Evolutionary conservation across 2,113 vertebrate species (phyloP), one percentile per base, ranked within the genome.

Genomic region (Xiphias gladius): DNA sequence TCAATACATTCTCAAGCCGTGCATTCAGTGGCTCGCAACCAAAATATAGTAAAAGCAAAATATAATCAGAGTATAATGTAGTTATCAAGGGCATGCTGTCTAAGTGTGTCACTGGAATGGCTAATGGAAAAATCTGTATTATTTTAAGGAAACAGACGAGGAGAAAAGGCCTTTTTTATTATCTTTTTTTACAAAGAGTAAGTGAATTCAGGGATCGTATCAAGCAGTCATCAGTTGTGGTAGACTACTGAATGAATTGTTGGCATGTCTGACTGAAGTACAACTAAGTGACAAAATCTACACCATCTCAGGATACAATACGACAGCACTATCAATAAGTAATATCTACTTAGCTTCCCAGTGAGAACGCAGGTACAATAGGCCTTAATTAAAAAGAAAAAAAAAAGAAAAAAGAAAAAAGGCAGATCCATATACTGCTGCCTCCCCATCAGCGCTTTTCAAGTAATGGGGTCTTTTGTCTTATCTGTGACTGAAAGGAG

Each of bases 381-480:
- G 78, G 19, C 12, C 24, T 71, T 41, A 65, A 80, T 69, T 62
- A 7, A n/a, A 32, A 35, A 39, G 8, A 11, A 19, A 37, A 35
- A 13, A 10, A 19, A 37, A 35, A 39, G 8, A 11, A 19, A 37
- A 35, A 13, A 10, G 14, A 37, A 68, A 76, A 63, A 52, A 72
- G 57, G 28, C 43, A 63, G 71, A 72, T 67, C 62, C 58, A 80
- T 66, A 76, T 65, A 7, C 75, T 76, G 76, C 76, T 59, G 82
- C 71, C 57, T 76, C 63, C 64, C 77, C 85, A 88, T 85, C 89
- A 84, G 72, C 35, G 68, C 78, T 77, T 84, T 71, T 81, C 75
- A 62, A 84, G 84, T 89, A 88, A 94, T 80, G 57, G 85, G 85
- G 68, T 91, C 76, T 85, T 90, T 85, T 90, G 88, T 92, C 87